Percentiles rank a stretch among this genome's conserved stretches.
Evolutionary conservation across 2,888 invertebrate species (phyloP).

Genomic region (Fragum sueziense): DNA sequence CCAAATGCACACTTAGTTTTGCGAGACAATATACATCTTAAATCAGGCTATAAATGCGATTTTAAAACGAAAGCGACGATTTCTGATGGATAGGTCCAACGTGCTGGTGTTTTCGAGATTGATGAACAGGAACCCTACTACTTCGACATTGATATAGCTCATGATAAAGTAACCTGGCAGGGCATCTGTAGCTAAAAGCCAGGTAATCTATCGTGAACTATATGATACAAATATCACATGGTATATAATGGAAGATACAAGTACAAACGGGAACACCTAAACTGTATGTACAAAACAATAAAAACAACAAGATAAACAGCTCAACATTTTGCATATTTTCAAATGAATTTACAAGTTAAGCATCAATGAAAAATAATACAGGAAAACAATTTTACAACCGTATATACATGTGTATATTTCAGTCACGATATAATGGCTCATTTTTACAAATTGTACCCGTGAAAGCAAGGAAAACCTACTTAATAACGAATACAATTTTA

Average conservation of each 20-base stretch:
- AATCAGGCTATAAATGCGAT: no score
- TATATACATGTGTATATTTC: neutral
- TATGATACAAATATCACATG: neutral
- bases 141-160: no score
- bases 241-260: neutral
- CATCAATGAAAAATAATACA: neutral
- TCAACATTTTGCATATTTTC: neutral
- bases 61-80: neutral
- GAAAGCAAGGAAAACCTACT: no score
- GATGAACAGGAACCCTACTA: neutral
- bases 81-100: neutral
- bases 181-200: neutral
- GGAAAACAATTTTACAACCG: neutral
- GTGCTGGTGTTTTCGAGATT: neutral
- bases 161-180: neutral
- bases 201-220: neutral
- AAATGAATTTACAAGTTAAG: neutral
- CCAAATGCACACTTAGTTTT: no score
- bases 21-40: no score
- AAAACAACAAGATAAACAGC: neutral
- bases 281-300: slow-evolving; percentile 4
- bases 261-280: neutral
- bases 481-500: no score
- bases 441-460: no score
- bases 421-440: no score